These are phyloP conservation scores for human DNA, from an alignment of 2,113 vertebrate genomes.

Conservation along the genomic window DNA sequence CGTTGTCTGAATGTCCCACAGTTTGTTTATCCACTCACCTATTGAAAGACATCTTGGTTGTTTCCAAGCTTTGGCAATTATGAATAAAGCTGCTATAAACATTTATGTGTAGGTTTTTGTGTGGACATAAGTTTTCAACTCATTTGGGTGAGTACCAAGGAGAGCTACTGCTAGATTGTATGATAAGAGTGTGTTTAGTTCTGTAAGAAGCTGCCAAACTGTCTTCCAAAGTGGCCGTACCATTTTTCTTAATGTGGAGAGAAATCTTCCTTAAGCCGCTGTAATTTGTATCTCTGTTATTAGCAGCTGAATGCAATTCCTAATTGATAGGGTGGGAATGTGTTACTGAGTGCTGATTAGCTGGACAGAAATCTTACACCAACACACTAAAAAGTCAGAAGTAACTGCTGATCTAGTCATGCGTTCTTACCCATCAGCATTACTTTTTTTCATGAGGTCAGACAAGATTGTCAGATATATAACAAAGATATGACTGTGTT, in stretches of 20 bases:
- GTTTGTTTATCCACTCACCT: constrained; percentile 26
- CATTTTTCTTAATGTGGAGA: not conserved
- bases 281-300: not conserved
- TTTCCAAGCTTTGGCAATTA: constrained; percentile 37
- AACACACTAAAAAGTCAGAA: not conserved
- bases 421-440: not conserved
- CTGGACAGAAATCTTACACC: not conserved
- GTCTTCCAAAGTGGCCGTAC: constrained; percentile 26
- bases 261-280: not conserved
- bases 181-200: constrained; percentile 6
- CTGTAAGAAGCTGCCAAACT: not conserved
- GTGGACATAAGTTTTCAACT: constrained; percentile 14
- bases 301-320: not conserved
- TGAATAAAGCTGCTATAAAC: constrained; percentile 14
- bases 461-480: not conserved
- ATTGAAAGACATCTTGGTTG: not conserved
- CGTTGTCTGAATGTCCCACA: not conserved
- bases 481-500: not conserved
- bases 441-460: not conserved
- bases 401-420: not conserved
- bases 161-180: not conserved
- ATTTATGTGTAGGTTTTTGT: not conserved
- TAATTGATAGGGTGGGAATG: not conserved
- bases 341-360: not conserved
- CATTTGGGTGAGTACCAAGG: constrained; percentile 22